phyloP scores from a whole-genome alignment of 2,113 vertebrate genomes.

The Papio anubis region DNA sequence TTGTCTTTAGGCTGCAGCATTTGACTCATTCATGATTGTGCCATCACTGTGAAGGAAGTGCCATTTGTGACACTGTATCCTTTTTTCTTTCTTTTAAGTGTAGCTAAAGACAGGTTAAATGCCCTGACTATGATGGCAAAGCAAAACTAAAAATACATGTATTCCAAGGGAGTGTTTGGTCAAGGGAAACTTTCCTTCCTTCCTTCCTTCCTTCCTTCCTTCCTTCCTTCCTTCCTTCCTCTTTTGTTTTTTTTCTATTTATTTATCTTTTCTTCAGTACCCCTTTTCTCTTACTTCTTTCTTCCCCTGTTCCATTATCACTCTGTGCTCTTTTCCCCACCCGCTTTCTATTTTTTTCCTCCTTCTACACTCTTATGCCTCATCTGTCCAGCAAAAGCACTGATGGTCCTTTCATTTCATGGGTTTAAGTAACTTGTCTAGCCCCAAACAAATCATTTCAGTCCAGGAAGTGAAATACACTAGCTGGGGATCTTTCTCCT shows the following conservation, averaged over 20 bases:
- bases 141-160: background rate
- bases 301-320: too few species aligned
- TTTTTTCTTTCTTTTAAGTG: background rate
- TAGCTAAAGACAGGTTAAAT: background rate
- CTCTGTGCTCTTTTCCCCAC: background rate
- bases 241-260: background rate
- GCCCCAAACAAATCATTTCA: too few species aligned
- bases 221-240: too few species aligned
- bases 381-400: background rate
- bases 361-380: rapidly evolving
- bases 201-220: too few species aligned
- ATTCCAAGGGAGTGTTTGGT: background rate
- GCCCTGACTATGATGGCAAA: background rate
- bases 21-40: background rate
- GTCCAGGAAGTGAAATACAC: rapidly evolving
- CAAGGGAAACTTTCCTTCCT: background rate
- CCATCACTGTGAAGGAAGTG: background rate
- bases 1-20: background rate
- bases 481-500: background rate
- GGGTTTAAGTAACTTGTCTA: background rate
- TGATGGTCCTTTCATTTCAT: background rate
- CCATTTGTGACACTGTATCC: background rate
- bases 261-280: background rate
- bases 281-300: background rate
- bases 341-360: background rate